A percentile compares a stretch with the other conserved stretches of the same genome.
phyloP scores from a whole-genome alignment of 2,888 invertebrate species.

The Napeogenes inachia region DNA sequence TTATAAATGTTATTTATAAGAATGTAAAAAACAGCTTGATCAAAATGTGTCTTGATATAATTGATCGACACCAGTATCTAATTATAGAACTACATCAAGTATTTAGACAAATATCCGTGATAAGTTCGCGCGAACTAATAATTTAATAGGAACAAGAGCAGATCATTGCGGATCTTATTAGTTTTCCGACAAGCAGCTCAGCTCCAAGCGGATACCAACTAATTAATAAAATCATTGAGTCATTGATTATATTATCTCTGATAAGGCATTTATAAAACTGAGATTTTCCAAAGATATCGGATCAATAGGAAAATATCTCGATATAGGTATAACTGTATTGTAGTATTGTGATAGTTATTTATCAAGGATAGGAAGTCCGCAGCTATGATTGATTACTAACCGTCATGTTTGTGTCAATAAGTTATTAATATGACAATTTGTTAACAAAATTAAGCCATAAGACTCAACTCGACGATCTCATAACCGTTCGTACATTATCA shows the following conservation, averaged over 20 bases:
- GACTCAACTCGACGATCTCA: constrained; percentile 56
- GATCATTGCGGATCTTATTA: constrained; percentile 57
- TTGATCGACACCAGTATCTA: too few relatives aligned
- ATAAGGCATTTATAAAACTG: too few relatives aligned
- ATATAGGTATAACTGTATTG: neutral
- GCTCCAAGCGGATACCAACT: constrained; percentile 42
- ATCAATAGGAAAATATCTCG: too few relatives aligned
- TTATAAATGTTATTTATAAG: too few relatives aligned
- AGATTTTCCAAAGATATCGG: too few relatives aligned
- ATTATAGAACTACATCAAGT: too few relatives aligned
- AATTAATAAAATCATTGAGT: constrained; percentile 8
- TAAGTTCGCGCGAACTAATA: constrained; percentile 64
- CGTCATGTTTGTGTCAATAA: constrained; percentile 1
- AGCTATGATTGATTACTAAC: neutral
- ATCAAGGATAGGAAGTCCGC: constrained; percentile 3
- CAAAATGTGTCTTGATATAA: too few relatives aligned
- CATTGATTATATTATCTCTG: neutral
- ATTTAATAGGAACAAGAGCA: constrained; percentile 62
- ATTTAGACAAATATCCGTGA: constrained; percentile 54
- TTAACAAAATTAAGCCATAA: constrained; percentile 56
- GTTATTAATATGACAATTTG: constrained; percentile 14
- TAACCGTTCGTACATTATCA: constrained; percentile 50
- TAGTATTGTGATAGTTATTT: neutral
- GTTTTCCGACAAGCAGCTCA: constrained; percentile 37
- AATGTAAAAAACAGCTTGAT: too few relatives aligned